These are phyloP conservation scores for Marmota flaviventris DNA, from an alignment of 2,113 vertebrate species.

Conservation along the genomic window DNA sequence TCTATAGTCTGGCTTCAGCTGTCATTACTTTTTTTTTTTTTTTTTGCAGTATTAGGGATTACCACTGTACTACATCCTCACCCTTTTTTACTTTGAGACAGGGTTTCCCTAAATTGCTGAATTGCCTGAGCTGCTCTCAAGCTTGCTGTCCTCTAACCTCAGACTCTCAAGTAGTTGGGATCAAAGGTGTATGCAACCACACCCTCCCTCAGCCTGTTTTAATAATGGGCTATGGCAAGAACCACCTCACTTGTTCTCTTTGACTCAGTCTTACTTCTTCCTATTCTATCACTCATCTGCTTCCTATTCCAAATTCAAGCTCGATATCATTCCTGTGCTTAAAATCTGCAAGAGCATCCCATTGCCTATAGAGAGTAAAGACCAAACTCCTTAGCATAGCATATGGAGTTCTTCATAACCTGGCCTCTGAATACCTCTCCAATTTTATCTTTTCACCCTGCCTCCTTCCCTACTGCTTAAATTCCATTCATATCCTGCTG, in stretches of 20 bases:
- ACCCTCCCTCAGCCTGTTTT: neutral
- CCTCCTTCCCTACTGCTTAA: neutral
- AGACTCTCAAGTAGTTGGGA: too few relatives aligned
- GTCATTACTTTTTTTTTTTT: neutral
- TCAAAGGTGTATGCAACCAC: too few relatives aligned
- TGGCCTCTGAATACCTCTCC: neutral
- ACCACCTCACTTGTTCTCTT: neutral
- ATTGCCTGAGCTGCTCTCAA: too few relatives aligned
- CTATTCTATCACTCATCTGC: neutral
- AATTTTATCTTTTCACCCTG: neutral
- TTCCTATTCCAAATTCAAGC: neutral
- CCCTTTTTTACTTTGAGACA: too few relatives aligned
- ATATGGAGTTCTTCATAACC: neutral
- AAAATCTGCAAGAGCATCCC: conserved; percentile 23
- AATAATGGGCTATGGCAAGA: neutral
- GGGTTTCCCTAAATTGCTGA: too few relatives aligned
- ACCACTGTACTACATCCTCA: too few relatives aligned
- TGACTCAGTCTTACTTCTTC: neutral
- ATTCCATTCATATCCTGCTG: neutral
- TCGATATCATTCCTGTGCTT: conserved; percentile 22
- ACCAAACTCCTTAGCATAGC: neutral
- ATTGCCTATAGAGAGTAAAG: neutral
- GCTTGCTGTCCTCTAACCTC: too few relatives aligned
- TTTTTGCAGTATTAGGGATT: too few relatives aligned
- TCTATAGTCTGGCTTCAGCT: neutral